Conservation (phyloP, 2,797 vertebrate genomes). For the Todus mexicanus region DNA sequence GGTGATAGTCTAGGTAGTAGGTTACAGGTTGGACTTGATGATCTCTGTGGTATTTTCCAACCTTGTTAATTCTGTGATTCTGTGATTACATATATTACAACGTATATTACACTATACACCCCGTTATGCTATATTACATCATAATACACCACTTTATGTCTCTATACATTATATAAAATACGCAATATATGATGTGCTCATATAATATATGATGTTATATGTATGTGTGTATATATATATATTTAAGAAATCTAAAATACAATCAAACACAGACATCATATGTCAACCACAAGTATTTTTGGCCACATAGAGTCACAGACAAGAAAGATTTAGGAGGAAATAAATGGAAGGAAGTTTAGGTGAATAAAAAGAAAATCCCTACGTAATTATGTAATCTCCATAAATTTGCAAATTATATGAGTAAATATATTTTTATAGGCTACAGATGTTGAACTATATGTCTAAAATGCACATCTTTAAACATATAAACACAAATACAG, state of each 20-base stretch:
- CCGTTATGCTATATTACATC: not conserved
- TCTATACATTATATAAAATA: too few relatives aligned
- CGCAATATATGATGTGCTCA: not conserved
- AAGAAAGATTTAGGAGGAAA: not conserved
- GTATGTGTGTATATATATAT: not conserved
- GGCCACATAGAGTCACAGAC: not conserved
- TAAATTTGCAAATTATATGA: not conserved
- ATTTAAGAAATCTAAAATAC: not conserved
- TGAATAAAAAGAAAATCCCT: not conserved
- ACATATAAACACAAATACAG: not conserved
- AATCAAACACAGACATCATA: not conserved
- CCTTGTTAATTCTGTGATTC: too few relatives aligned
- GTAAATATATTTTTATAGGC: not conserved
- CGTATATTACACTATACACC: not conserved
- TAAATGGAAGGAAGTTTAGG: not conserved
- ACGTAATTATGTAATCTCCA: not conserved
- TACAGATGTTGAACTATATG: not conserved
- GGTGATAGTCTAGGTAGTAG: too few relatives aligned
- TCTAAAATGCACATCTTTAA: not conserved
- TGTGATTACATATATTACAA: too few relatives aligned
- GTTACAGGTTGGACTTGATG: too few relatives aligned
- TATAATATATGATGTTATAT: not conserved
- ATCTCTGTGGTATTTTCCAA: too few relatives aligned
- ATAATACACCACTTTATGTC: not conserved
- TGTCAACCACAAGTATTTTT: not conserved